Conservation (phyloP, 2,888 invertebrate genomes). For the Hyles lineata region DNA sequence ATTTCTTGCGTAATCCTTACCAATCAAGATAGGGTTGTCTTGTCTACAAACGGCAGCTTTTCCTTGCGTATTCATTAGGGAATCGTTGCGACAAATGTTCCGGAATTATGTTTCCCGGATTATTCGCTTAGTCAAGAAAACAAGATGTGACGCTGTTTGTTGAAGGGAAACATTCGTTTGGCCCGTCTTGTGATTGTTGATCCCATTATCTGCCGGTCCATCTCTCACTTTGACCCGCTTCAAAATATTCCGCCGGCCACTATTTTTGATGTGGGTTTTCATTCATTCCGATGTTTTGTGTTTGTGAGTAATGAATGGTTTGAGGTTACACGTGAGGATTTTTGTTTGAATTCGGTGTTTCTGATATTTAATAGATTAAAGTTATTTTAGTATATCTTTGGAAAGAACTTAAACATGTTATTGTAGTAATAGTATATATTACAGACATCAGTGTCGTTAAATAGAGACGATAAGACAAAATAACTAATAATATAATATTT, state of each 20-base stretch:
- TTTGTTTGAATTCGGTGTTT: background rate
- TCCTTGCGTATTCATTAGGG: conserved; percentile 70
- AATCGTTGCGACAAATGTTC: conserved; percentile 67
- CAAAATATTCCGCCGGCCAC: conserved; percentile 11
- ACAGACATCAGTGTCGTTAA: too few species aligned
- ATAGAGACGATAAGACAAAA: too few species aligned
- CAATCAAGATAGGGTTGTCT: conserved; percentile 76
- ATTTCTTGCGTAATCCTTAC: conserved; percentile 69
- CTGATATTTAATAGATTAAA: too few species aligned
- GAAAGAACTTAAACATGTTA: too few species aligned
- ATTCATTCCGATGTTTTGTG: background rate
- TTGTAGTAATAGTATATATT: too few species aligned
- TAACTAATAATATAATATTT: too few species aligned
- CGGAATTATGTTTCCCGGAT: conserved; percentile 66
- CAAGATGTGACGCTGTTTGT: conserved; percentile 51
- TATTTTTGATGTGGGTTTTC: conserved; percentile 12
- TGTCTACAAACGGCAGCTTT: conserved; percentile 50
- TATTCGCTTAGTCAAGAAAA: conserved; percentile 65
- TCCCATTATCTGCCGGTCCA: conserved; percentile 45
- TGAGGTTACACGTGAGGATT: background rate
- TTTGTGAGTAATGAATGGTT: background rate
- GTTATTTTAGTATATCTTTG: too few species aligned
- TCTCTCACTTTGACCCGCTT: conserved; percentile 23
- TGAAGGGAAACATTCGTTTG: conserved; percentile 30
- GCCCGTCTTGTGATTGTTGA: conserved; percentile 46